A percentile compares a stretch with the other conserved stretches of the same genome.
Conservation (phyloP, 2,113 vertebrate genomes). For the Lepus timidus region DNA sequence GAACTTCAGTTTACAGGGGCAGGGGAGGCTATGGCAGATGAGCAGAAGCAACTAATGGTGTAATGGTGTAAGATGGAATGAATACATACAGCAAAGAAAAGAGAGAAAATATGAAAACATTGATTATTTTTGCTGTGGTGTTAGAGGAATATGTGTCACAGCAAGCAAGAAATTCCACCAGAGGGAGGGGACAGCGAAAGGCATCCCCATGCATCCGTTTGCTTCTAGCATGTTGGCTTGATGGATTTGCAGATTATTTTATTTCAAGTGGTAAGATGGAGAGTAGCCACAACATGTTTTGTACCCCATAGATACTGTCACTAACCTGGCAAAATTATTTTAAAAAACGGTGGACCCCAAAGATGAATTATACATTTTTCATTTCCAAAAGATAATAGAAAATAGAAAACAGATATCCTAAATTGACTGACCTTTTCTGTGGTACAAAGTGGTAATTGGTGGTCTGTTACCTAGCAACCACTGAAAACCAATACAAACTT, state of each 20-base stretch:
- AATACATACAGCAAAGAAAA: background rate
- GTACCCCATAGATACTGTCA: background rate
- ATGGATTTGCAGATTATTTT: background rate
- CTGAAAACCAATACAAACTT: slow-evolving; percentile 1
- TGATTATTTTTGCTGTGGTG: background rate
- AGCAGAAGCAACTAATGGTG: background rate
- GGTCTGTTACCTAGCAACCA: slow-evolving; percentile 39
- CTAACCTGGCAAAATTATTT: background rate
- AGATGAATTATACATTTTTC: background rate
- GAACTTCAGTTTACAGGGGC: background rate
- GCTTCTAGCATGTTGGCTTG: background rate
- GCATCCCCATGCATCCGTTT: background rate
- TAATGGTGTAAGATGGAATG: background rate
- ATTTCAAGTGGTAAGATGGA: background rate
- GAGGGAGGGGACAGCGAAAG: background rate
- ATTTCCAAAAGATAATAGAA: slow-evolving; percentile 39
- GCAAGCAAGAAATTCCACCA: background rate
- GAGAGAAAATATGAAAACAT: background rate
- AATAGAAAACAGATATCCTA: background rate
- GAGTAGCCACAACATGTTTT: background rate
- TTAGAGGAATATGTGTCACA: background rate
- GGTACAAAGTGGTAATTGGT: slow-evolving; percentile 12
- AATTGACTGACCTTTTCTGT: slow-evolving; percentile 37
- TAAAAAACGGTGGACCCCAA: background rate
- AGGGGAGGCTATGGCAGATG: background rate